A percentile compares a stretch with the other conserved stretches of the same genome.
phyloP scores from a whole-genome alignment of 2,113 vertebrate species.

The Dicaeum eximium region DNA sequence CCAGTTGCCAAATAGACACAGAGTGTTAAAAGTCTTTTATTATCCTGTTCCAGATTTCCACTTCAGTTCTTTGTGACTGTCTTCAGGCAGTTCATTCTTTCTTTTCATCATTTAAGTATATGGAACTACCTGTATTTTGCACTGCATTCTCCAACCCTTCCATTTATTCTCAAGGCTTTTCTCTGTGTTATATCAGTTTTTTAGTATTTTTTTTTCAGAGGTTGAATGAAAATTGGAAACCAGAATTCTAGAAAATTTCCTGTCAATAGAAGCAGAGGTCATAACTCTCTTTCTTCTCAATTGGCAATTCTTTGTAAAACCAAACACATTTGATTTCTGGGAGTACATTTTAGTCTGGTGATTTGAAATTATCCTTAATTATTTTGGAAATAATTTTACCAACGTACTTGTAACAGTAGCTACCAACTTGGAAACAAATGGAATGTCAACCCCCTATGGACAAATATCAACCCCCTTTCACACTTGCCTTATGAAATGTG shows the following conservation, averaged over 20 bases:
- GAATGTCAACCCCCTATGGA: background rate
- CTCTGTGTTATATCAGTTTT: background rate
- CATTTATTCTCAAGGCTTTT: background rate
- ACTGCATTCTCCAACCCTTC: rapidly evolving
- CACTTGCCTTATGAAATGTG: background rate
- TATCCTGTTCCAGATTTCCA: background rate
- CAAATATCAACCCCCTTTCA: background rate
- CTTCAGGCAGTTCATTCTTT: background rate
- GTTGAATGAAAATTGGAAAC: background rate
- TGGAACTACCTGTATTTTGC: background rate
- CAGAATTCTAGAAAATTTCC: background rate
- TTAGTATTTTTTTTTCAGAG: background rate
- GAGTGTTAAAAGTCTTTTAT: background rate
- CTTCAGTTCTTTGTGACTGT: background rate
- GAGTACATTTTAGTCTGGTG: background rate
- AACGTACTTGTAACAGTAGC: too few species aligned
- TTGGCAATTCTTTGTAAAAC: background rate
- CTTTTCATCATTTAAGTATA: background rate
- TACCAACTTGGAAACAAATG: background rate
- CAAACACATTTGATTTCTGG: background rate
- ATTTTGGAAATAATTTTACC: background rate
- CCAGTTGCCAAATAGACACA: background rate
- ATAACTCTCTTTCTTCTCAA: background rate
- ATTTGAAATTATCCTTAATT: background rate
- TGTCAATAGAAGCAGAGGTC: background rate